A percentile compares a stretch with the other conserved stretches of the same genome.
These are phyloP conservation scores for Drosophila guanche DNA, from an alignment of 1,140 invertebrate species.

Conservation along the genomic window DNA sequence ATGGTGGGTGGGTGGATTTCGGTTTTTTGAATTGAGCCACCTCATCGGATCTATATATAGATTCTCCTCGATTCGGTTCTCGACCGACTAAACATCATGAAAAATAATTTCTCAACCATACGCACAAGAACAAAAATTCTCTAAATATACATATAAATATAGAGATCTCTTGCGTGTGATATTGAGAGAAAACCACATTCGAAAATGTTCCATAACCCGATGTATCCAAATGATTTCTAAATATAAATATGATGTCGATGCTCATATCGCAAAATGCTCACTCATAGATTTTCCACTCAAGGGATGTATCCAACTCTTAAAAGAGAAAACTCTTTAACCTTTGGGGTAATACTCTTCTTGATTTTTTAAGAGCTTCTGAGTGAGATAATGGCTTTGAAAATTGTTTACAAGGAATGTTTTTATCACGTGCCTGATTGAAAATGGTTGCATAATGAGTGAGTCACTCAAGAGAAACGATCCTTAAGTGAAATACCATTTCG, in stretches of 20 bases:
- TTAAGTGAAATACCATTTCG: conserved; percentile 6
- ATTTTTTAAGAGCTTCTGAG: not conserved
- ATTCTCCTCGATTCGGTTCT: conserved; percentile 27
- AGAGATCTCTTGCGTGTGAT: conserved; percentile 29
- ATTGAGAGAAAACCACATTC: conserved; percentile 40
- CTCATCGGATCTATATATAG: conserved; percentile 68
- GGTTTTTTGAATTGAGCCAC: conserved; percentile 55
- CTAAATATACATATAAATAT: conserved; percentile 23
- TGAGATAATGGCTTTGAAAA: conserved; percentile 21
- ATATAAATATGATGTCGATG: conserved; percentile 78
- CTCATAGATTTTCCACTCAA: conserved; percentile 45
- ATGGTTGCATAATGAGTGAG: conserved; percentile 29
- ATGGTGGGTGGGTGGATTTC: conserved; percentile 7
- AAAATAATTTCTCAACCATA: conserved; percentile 75
- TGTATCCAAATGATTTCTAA: conserved; percentile 70
- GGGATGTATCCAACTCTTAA: conserved; percentile 13
- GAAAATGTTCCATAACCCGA: conserved; percentile 72
- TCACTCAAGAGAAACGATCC: conserved; percentile 11
- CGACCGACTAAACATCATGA: conserved; percentile 63
- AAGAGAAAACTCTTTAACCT: not conserved
- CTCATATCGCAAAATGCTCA: conserved; percentile 40
- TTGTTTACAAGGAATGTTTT: conserved; percentile 9
- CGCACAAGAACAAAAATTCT: conserved; percentile 29
- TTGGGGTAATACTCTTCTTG: conserved; percentile 18
- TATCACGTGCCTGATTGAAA: conserved; percentile 45